A percentile compares a stretch with the other conserved stretches of the same genome.
Evolutionary conservation across 2,888 invertebrate species (phyloP).

Genomic region (Strigamia crassipes): DNA sequence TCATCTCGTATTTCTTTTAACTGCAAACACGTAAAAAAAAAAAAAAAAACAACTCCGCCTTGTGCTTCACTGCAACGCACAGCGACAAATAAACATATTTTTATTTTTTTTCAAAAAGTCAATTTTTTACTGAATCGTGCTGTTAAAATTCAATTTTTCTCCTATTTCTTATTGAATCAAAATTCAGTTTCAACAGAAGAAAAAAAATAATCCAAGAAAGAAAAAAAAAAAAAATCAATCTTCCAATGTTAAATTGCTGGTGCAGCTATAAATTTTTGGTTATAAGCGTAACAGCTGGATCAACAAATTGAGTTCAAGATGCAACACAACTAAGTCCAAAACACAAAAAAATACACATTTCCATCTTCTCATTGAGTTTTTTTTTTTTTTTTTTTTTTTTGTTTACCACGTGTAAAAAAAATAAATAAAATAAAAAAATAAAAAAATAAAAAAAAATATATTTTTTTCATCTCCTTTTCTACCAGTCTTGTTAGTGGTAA

Average conservation of each 20-base stretch:
- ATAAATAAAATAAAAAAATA: neutral
- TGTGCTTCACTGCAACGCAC: neutral
- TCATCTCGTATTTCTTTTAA: constrained; percentile 9
- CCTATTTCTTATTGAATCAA: constrained; percentile 24
- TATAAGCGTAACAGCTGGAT: constrained; percentile 20
- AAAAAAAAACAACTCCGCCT: neutral
- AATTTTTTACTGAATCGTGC: neutral
- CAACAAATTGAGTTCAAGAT: constrained; percentile 1
- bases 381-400: neutral
- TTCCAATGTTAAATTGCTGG: constrained; percentile 23
- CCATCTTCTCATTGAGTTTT: too few species aligned
- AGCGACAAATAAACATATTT: constrained; percentile 5
- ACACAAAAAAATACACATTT: neutral
- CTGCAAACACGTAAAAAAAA: neutral
- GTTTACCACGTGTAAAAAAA: neutral
- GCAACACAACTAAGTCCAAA: neutral
- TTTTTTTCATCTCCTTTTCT: neutral
- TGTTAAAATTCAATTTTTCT: constrained; percentile 38
- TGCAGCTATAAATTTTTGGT: constrained; percentile 7
- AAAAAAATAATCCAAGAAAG: neutral
- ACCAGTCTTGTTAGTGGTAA: constrained; percentile 4
- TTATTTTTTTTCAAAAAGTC: neutral
- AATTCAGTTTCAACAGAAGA: neutral
- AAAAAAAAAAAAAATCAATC: constrained; percentile 23
- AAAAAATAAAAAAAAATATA: neutral